These are phyloP conservation scores for Pseudomugil tenellus DNA, from an alignment of 2,797 vertebrate species.

Conservation along the genomic window DNA sequence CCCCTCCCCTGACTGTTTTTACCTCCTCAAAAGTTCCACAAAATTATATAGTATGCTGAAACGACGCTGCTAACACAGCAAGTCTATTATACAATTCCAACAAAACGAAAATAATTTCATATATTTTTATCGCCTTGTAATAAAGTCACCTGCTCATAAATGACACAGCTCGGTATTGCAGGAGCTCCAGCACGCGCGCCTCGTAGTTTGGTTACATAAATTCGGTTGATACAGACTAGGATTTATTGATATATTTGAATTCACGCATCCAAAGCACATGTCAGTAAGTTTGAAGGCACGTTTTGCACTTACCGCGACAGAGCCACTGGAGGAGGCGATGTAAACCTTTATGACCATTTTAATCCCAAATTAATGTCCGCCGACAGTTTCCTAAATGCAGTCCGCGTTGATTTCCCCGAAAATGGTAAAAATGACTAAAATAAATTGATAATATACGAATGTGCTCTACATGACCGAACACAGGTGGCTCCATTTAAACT, in stretches of 20 bases:
- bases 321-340: constrained; percentile 88
- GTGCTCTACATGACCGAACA: constrained; percentile 6
- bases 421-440: not conserved
- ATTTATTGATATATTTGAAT: not conserved
- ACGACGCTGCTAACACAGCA: no score
- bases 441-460: not conserved
- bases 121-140: not conserved
- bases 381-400: not conserved
- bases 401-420: not conserved
- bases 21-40: no score
- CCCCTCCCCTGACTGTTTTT: no score
- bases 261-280: not conserved
- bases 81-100: not conserved
- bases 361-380: constrained; percentile 49
- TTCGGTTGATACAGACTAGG: not conserved
- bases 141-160: constrained; percentile 1
- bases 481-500: constrained; percentile 39
- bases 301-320: constrained; percentile 85
- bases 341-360: constrained; percentile 92
- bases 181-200: not conserved
- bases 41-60: no score
- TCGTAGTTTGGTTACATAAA: constrained; percentile 25
- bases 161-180: constrained; percentile 12
- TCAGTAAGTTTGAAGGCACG: not conserved
- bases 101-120: not conserved